Evolutionary conservation across 1,140 invertebrate species (phyloP), one percentile per base, ranked within the genome.

Genomic region (Micrasema minimum): DNA sequence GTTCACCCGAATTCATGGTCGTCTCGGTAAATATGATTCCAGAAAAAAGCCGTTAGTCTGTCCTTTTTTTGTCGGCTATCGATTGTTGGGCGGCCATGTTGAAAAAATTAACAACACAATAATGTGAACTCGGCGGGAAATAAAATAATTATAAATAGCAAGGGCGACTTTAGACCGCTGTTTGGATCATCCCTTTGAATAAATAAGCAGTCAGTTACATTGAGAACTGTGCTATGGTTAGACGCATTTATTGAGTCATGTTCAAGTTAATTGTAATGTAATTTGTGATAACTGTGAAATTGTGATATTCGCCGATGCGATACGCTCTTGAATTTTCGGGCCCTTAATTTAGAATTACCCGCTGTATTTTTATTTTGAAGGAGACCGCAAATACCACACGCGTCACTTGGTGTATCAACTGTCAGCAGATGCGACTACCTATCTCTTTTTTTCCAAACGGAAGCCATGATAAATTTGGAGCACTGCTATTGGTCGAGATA

Each of bases 1-100:
- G 72, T 74, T 74, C 72, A 67, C 72, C 72, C 59, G 35, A 74
- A 74, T 68, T 71, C 69, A 71, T 71, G 59, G 72, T 20, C 69
- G 51, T 62, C 55, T 69, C 46, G 66, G 62, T n/a, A 73, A 64
- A 61, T 46, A 59, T 66, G 20, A 41, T 66, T 41, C 11, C n/a
- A 16, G 31, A 48, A 59, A 72, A 72, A 68, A 72, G 50, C 65
- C 55, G 55, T 67, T 53, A 67, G 51, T 45, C 55, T 59, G 72
- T 64, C 66, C 66, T 50, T 74, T 74, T 74, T 74, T 74, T 74
- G 46, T 53, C 16, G 18, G 43, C 69, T 18, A 37, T 69, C 50
- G 66, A 55, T 59, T 72, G 66, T 64, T 66, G 67, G n/a, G 14
- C 46, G 18, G 43, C 62, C 35, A 68, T 68, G 12, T 41, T 68